Evolutionary conservation across 2,888 invertebrate genomes (phyloP), one percentile per base, ranked within the genome.

Genomic region (Euproctis similis): DNA sequence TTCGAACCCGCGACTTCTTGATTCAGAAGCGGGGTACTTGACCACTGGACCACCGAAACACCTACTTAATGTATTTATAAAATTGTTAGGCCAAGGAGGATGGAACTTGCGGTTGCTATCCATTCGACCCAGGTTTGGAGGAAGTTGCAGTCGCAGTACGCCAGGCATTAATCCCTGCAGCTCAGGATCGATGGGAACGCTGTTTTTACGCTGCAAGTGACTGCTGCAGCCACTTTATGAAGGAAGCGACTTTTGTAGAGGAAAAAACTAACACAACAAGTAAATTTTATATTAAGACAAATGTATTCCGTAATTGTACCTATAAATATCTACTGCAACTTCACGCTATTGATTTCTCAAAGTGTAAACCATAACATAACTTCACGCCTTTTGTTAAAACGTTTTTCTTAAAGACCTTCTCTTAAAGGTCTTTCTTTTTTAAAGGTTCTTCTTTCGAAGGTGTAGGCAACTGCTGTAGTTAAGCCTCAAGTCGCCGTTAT

Each of bases 101-200:
- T 32, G 84, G 82, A 1, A 68, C 68, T 1, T 80, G 80, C 31
- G 78, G 73, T 3, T 85, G 85, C 32, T 85, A 62, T 28, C 85
- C 85, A 0, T 78, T 84, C 48, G 84, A 85, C 40, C 77, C 80
- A 6, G 61, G 61, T 5, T 54, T 80, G 20, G 67, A 67, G 31
- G 75, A 74, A 39, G 78, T 82, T 2, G 53, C 64, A 0, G 50
- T 37, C 1, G 60, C 48, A 1, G 71, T 84, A 1, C 52, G 62
- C 1, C 50, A 69, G 0, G 74, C 78, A 0, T 20, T 80, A 6
- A 48, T 78, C 2, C 71, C 75, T 0, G 52, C 72, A 1, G 76
- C 70, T 0, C 74, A 71, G 4, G 73, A 69, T 0, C 65, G 84
- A 2, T 85, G 82, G 82, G 75, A 77, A 40, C 57, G 66, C 20